Conservation (phyloP, 2,797 vertebrate genomes). For the Uromys caudimaculatus region DNA sequence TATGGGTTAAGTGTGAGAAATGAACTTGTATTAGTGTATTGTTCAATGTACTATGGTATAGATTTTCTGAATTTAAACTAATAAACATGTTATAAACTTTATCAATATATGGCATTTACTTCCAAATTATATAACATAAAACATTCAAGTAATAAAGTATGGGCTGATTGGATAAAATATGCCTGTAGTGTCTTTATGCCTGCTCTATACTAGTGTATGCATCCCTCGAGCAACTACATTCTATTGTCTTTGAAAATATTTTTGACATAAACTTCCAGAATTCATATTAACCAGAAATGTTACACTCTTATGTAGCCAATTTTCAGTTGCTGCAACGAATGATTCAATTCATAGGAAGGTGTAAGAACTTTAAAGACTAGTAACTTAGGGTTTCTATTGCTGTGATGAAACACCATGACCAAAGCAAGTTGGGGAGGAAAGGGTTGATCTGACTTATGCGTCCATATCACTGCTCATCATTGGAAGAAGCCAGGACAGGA, state of each 20-base stretch:
- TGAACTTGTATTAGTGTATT: neutral
- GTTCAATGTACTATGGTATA: neutral
- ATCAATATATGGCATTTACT: constrained; percentile 1
- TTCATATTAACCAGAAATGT: neutral
- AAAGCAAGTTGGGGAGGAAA: neutral
- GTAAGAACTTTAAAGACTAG: constrained; percentile 26
- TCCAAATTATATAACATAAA: constrained; percentile 25
- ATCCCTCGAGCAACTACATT: neutral
- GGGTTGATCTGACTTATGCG: neutral
- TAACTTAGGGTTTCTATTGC: neutral
- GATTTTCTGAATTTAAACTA: constrained; percentile 59
- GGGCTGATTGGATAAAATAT: neutral
- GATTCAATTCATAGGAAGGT: constrained; percentile 32
- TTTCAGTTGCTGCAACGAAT: constrained; percentile 43
- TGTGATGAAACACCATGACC: neutral
- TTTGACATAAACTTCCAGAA: constrained; percentile 37
- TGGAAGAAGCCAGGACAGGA: neutral
- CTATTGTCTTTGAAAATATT: constrained; percentile 50
- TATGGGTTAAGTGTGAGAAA: constrained; percentile 32
- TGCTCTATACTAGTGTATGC: neutral
- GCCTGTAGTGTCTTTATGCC: neutral
- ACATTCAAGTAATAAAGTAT: constrained; percentile 35
- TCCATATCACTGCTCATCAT: neutral
- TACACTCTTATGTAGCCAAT: neutral
- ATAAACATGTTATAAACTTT: neutral